Base-by-base conservation (phyloP, 2,113 vertebrate species). In the Silurus glanis region DNA sequence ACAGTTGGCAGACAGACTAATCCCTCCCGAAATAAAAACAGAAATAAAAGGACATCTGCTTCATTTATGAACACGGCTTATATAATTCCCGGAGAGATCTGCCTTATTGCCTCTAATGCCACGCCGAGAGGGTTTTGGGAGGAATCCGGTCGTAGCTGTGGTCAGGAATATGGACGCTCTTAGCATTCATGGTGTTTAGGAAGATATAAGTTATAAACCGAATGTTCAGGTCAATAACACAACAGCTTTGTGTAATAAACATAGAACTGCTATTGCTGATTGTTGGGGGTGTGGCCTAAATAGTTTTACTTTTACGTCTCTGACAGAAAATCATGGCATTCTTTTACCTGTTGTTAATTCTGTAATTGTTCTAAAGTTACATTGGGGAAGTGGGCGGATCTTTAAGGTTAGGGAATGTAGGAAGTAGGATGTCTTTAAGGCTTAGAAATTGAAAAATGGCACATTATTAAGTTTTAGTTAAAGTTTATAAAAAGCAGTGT, bases 1-100 rank as follows among this genome's bases (percentile, higher is more conserved):
- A 89, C 91, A 93, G 91, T 92, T 94, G 93, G 93, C 90, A 89
- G 87, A 83, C 86, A 80, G 91, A 88, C 92, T 93, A 93, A 95
- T 94, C 93, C 91, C 92, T 86, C 86, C 89, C 55, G 45, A 89
- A 56, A 90, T 87, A 45, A 83, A 89, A 67, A 82, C 49, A 79
- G 84, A 92, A 90, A 89, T 88, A 87, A 92, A 90, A 90, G 85
- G 85, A 93, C 88, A 93, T 94, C 92, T 91, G 91, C 92, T 93
- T 92, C 86, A 89, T 91, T 94, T 93, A 91, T 53, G 84, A 86
- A 89, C 91, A 90, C 92, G 87, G 82, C 85, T 94, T 94, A 92
- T 91, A 90, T 93, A 92, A 94, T 89, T 91, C 89, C 89, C 37
- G 21, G 37, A 47, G 66, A 84, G 71, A 75, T 47, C 21, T 6